Evolutionary conservation across 2,797 vertebrate genomes (phyloP), one percentile per base, ranked within the genome.

Genomic region (Mallotus villosus): DNA sequence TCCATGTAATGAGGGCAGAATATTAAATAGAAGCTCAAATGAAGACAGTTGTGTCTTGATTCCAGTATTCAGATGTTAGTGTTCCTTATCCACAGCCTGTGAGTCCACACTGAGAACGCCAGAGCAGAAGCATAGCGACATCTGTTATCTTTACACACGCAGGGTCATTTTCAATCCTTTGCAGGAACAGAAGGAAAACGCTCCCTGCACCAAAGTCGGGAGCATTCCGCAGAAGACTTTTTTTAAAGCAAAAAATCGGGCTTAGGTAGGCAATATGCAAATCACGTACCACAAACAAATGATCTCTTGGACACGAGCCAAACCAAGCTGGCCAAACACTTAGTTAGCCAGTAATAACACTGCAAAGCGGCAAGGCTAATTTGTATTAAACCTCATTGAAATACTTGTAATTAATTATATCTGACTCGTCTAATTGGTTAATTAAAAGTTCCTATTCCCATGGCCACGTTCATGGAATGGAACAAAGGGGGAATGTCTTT

Each of bases 381-480:
- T 72, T 72, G 66, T 51, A 69, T 74, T 74, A 80, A 74, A 66
- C 74, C 59, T 49, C 63, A 71, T 80, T 74, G 65, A 74, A 73
- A 80, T 74, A 71, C 61, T 71, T 74, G 59, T 73, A 74, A 80
- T 77, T 72, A 74, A 77, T 72, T 76, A 73, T 57, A 74, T 80
- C 72, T 67, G 64, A 68, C 67, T 71, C 14, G 67, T 53, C 59
- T 68, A 74, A 76, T 71, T 73, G 74, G 64, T 74, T 70, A 49
- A 77, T 77, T 77, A 68, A 77, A 74, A 72, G 59, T 72, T 66
- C 37, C 62, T 68, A 74, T 74, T 80, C 61, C 46, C 55, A 65
- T 49, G 51, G 63, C 55, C 32, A 51, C 37, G 37, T 41, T n/a
- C 34, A 71, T 63, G 60, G n/a, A 68, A 64, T 17, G 53, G 21